Evolutionary conservation across 1,140 invertebrate genomes (phyloP).

Genomic region (Neuroterus valhalla): DNA sequence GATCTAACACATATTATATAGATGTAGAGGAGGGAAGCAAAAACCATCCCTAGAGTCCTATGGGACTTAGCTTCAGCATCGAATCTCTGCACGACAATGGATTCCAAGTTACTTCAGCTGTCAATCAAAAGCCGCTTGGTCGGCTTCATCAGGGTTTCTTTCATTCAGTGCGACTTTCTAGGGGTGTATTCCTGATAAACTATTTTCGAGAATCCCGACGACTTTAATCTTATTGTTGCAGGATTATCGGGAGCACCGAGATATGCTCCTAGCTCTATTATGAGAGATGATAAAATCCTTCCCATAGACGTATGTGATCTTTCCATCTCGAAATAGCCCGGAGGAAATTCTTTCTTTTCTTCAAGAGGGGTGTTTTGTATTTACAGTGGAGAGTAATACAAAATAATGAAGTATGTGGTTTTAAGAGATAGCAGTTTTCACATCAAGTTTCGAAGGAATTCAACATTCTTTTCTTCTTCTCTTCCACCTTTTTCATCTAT

Average conservation of each 20-base stretch:
- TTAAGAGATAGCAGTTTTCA: too few relatives aligned
- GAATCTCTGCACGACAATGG: constrained; percentile 31
- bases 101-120: constrained; percentile 48
- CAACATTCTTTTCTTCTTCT: too few relatives aligned
- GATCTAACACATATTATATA: constrained; percentile 29
- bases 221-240: constrained; percentile 19
- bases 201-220: constrained; percentile 30
- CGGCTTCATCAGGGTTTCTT: constrained; percentile 27
- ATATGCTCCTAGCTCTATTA: constrained; percentile 8
- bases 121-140: constrained; percentile 50
- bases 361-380: too few relatives aligned
- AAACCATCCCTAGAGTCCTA: constrained; percentile 41
- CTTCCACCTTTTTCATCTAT: too few relatives aligned
- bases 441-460: too few relatives aligned
- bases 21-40: constrained; percentile 9
- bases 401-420: too few relatives aligned
- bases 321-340: not conserved
- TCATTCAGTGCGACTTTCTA: constrained; percentile 19
- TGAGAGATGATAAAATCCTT: constrained; percentile 15
- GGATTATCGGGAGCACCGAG: constrained; percentile 22
- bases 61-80: constrained; percentile 27
- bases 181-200: constrained; percentile 27
- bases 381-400: too few relatives aligned
- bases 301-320: constrained; percentile 11
- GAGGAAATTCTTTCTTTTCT: not conserved